Conservation (phyloP, 2,797 vertebrate species). For the Adrianichthys oophorus region DNA sequence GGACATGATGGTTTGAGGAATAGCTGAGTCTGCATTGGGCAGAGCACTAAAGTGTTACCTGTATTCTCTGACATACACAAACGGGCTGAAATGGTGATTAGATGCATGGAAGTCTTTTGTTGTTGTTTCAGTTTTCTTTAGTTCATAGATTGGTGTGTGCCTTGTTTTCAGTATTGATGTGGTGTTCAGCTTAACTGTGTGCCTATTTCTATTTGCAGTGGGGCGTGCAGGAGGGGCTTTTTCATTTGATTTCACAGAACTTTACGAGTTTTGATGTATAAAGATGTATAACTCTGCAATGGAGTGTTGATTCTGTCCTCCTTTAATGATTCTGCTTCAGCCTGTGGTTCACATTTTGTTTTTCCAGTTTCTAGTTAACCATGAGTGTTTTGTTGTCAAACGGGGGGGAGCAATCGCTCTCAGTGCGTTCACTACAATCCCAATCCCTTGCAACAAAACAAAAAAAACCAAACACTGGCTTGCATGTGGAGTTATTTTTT, state of each 20-base stretch:
- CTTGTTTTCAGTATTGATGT: slow-evolving; percentile 94
- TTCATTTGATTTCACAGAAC: slow-evolving; percentile 68
- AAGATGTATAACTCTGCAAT: slow-evolving; percentile 68
- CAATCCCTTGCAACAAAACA: slow-evolving; percentile 77
- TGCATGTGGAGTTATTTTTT: slow-evolving; percentile 73
- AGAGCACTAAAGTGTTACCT: slow-evolving; percentile 88
- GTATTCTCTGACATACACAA: slow-evolving; percentile 95
- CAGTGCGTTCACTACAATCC: slow-evolving; percentile 49
- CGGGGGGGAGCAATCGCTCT: slow-evolving; percentile 52
- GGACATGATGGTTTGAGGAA: slow-evolving; percentile 96
- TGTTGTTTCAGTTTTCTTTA: slow-evolving; percentile 77
- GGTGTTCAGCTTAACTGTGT: slow-evolving; percentile 99
- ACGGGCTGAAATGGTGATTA: slow-evolving; percentile 98
- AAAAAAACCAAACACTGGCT: slow-evolving; percentile 49
- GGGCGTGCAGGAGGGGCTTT: slow-evolving; percentile 26
- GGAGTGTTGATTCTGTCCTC: slow-evolving; percentile 68
- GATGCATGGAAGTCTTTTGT: slow-evolving; percentile 92
- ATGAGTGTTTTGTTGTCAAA: slow-evolving; percentile 75
- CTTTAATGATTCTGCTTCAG: slow-evolving; percentile 87
- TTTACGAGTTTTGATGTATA: slow-evolving; percentile 76
- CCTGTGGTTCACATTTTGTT: slow-evolving; percentile 45
- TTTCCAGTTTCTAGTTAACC: slow-evolving; percentile 66
- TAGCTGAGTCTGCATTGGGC: slow-evolving; percentile 97
- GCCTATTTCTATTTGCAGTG: slow-evolving; percentile 89
- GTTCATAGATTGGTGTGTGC: slow-evolving; percentile 91